A percentile compares a stretch with the other conserved stretches of the same genome.
These are phyloP conservation scores for Onychomys leucogaster DNA, from an alignment of 2,797 vertebrate genomes.

Conservation along the genomic window DNA sequence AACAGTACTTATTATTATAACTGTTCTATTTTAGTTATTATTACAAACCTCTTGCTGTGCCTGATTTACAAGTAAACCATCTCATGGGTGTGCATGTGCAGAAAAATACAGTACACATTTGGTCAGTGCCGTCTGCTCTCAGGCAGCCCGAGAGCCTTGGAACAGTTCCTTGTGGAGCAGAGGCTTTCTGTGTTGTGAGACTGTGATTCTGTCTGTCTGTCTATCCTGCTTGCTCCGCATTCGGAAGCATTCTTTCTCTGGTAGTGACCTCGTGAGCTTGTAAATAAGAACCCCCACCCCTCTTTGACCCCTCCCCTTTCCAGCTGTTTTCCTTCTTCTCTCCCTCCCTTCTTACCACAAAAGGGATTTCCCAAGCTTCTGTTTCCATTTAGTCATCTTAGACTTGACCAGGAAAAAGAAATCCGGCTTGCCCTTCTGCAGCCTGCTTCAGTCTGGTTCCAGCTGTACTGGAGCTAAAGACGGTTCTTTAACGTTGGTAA, in stretches of 20 bases:
- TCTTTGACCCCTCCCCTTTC: neutral
- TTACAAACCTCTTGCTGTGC: neutral
- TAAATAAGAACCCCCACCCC: neutral
- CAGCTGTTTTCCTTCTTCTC: neutral
- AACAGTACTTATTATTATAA: neutral
- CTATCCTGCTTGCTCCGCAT: neutral
- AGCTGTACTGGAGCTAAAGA: neutral
- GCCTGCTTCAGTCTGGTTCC: neutral
- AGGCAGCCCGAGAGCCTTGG: neutral
- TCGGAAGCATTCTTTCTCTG: neutral
- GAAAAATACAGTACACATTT: neutral
- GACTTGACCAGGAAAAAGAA: neutral
- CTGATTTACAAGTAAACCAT: neutral
- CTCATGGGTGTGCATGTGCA: neutral
- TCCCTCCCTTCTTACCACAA: neutral
- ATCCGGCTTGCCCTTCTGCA: neutral
- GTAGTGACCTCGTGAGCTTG: constrained; percentile 5
- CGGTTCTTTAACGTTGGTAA: neutral
- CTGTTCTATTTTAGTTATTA: neutral
- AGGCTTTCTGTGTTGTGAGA: neutral
- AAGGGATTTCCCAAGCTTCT: neutral
- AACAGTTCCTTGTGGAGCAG: neutral
- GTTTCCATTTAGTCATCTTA: constrained; percentile 1
- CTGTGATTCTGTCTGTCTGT: neutral
- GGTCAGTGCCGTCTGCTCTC: neutral